These are phyloP conservation scores for Brachyhypopomus gauderio DNA, from an alignment of 2,113 vertebrate species.

Conservation along the genomic window DNA sequence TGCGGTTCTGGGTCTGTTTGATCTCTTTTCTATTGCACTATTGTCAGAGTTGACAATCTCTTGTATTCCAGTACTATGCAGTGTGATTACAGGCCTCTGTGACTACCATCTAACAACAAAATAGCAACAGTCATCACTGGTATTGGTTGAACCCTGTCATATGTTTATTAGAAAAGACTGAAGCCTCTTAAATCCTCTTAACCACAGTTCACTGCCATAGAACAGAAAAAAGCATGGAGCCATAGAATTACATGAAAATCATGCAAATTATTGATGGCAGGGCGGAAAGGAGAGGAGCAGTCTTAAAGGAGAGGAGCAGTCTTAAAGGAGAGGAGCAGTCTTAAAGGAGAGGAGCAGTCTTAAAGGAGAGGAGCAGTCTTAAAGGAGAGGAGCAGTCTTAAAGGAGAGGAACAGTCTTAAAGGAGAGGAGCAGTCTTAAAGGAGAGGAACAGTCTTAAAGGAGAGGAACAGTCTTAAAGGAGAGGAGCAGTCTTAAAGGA, in stretches of 20 bases:
- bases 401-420: no score
- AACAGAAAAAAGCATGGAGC: conserved; percentile 3
- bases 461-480: no score
- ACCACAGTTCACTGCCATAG: not conserved
- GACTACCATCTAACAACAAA: not conserved
- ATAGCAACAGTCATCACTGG: conserved; percentile 12
- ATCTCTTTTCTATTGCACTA: not conserved
- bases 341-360: no score
- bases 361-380: no score
- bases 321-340: no score
- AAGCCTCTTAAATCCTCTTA: not conserved
- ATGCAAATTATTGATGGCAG: not conserved
- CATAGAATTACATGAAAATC: not conserved
- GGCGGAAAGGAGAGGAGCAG: not conserved
- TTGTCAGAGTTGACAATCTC: conserved; percentile 18
- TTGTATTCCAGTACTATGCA: conserved; percentile 10
- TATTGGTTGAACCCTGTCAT: conserved; percentile 33
- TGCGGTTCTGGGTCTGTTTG: conserved; percentile 2
- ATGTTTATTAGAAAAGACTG: conserved; percentile 10
- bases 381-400: no score
- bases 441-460: no score
- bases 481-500: no score
- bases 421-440: no score
- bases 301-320: not conserved
- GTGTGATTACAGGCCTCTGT: not conserved